Conservation (phyloP, 2,113 vertebrate genomes). For the Plectropomus leopardus region DNA sequence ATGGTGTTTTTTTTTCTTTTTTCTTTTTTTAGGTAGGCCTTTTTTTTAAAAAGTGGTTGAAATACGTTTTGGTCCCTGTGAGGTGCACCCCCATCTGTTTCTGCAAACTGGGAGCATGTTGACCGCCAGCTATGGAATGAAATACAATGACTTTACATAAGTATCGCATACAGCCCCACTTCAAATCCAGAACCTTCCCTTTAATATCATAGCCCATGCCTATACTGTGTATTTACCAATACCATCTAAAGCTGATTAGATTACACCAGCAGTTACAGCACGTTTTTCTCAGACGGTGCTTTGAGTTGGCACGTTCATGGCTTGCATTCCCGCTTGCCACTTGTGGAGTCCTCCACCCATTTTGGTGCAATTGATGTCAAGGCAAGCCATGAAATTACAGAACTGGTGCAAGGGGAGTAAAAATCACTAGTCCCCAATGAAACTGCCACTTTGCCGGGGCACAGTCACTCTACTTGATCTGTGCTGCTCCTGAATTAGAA, state of each 20-base stretch:
- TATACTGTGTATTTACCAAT: not conserved
- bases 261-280: not conserved
- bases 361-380: not conserved
- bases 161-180: too few relatives aligned
- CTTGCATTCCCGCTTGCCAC: not conserved
- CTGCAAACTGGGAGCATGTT: too few relatives aligned
- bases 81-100: too few relatives aligned
- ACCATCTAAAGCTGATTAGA: not conserved
- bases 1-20: too few relatives aligned
- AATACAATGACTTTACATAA: too few relatives aligned
- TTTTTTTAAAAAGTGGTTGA: too few relatives aligned
- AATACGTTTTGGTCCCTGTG: too few relatives aligned
- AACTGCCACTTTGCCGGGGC: not conserved
- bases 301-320: not conserved
- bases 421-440: slow-evolving; percentile 15
- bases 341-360: not conserved
- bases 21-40: too few relatives aligned
- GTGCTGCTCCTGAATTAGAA: slow-evolving; percentile 39
- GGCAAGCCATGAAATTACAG: not conserved
- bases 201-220: too few relatives aligned
- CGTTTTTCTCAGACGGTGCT: not conserved
- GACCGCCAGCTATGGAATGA: too few relatives aligned
- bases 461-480: slow-evolving; percentile 40
- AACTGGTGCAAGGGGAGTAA: not conserved
- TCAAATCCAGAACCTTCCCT: too few relatives aligned